Conservation (phyloP, 1,140 invertebrate genomes). For the Mylabris phalerata region DNA sequence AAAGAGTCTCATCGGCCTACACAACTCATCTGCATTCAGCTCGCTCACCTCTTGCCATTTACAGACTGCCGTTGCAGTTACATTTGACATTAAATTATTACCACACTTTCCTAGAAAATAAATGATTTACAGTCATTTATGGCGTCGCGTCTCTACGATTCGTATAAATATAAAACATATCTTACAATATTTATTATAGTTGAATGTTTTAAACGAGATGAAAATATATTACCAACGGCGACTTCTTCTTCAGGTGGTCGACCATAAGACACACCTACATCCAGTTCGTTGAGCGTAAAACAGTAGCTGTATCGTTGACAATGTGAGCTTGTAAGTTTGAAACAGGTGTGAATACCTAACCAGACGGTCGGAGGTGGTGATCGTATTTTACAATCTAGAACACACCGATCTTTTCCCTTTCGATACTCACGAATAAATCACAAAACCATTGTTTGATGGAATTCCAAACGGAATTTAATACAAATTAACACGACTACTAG, state of each 20-base stretch:
- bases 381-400: no score
- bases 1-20: slow-evolving; percentile 26
- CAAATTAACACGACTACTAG: no score
- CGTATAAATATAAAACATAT: slow-evolving; percentile 2
- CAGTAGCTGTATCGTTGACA: slow-evolving; percentile 17
- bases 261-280: slow-evolving; percentile 8
- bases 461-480: no score
- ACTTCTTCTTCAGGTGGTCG: slow-evolving; percentile 7
- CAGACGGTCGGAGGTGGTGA: no score
- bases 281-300: slow-evolving; percentile 11
- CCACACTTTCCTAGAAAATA: slow-evolving; percentile 27
- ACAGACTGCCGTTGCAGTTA: slow-evolving; percentile 32
- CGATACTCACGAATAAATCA: no score
- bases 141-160: neutral
- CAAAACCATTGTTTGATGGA: no score
- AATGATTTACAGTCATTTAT: slow-evolving; percentile 26
- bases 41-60: slow-evolving; percentile 34
- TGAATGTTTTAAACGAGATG: neutral
- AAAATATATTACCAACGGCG: slow-evolving; percentile 4
- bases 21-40: slow-evolving; percentile 37
- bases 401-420: no score
- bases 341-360: slow-evolving; percentile 17
- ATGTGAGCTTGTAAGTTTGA: slow-evolving; percentile 19
- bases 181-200: neutral
- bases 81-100: slow-evolving; percentile 29